These are phyloP conservation scores for Dendrophyllia cribrosa DNA, from an alignment of 64 coral and sea anemone species.

Conservation along the genomic window DNA sequence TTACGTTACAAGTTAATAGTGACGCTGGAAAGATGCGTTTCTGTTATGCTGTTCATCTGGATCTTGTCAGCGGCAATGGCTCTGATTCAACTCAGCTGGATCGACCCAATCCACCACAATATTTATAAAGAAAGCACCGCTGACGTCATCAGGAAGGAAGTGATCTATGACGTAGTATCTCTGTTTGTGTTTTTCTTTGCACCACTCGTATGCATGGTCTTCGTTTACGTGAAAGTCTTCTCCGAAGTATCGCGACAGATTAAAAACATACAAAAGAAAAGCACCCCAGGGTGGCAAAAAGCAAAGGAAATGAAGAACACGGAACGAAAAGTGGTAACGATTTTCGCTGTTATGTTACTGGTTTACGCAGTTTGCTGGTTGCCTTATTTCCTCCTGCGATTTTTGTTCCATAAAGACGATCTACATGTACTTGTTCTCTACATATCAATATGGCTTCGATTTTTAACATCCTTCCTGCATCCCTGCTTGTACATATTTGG, in stretches of 20 bases:
- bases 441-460: conserved; percentile 18
- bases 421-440: background rate
- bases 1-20: conserved; percentile 36
- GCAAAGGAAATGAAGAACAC: background rate
- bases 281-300: background rate
- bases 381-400: conserved; percentile 31
- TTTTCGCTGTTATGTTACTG: conserved; percentile 41
- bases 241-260: conserved; percentile 34
- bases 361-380: conserved; percentile 49
- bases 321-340: conserved; percentile 13
- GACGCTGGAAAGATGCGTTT: background rate
- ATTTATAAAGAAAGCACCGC: background rate
- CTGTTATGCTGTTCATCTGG: conserved; percentile 36
- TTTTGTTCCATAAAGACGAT: background rate
- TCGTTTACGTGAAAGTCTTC: conserved; percentile 44
- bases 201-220: conserved; percentile 32
- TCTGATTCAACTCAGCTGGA: conserved; percentile 43
- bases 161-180: conserved; percentile 27
- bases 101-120: background rate
- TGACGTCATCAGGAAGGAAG: background rate
- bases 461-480: conserved; percentile 38
- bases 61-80: conserved; percentile 14
- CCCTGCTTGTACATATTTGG: conserved; percentile 59
- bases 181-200: conserved; percentile 11
- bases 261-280: background rate